These are phyloP conservation scores for Lutraria lutraria DNA, from an alignment of 2,888 invertebrate genomes.

Conservation along the genomic window DNA sequence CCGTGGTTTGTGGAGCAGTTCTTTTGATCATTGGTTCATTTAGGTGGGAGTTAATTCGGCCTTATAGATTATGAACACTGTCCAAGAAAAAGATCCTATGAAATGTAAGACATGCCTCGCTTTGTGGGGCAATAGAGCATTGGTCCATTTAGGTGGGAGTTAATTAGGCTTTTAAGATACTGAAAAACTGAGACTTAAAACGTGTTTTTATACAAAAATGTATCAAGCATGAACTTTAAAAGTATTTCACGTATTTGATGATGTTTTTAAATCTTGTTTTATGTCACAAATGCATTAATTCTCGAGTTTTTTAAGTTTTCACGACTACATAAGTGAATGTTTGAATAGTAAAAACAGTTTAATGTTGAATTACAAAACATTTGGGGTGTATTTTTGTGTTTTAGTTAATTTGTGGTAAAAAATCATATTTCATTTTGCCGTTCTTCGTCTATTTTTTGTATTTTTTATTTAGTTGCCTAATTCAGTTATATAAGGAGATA, in stretches of 20 bases:
- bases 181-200: background rate
- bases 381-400: background rate
- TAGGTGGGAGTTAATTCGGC: no score
- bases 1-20: no score
- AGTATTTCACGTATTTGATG: slow-evolving; percentile 7
- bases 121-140: background rate
- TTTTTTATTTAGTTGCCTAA: no score
- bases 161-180: slow-evolving; percentile 5
- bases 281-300: slow-evolving; percentile 13
- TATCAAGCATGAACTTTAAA: background rate
- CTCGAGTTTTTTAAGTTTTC: background rate
- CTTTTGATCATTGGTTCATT: no score
- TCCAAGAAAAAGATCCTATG: background rate
- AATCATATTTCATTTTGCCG: background rate
- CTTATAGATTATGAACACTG: no score
- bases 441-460: no score
- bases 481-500: no score
- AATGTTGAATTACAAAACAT: slow-evolving; percentile 1
- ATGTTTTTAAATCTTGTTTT: slow-evolving; percentile 4
- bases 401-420: background rate
- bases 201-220: background rate
- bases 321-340: background rate
- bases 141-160: background rate
- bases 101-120: background rate
- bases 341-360: background rate